Evolutionary conservation across 2,888 invertebrate species (phyloP).

Genomic region (Seira sanloemensis): DNA sequence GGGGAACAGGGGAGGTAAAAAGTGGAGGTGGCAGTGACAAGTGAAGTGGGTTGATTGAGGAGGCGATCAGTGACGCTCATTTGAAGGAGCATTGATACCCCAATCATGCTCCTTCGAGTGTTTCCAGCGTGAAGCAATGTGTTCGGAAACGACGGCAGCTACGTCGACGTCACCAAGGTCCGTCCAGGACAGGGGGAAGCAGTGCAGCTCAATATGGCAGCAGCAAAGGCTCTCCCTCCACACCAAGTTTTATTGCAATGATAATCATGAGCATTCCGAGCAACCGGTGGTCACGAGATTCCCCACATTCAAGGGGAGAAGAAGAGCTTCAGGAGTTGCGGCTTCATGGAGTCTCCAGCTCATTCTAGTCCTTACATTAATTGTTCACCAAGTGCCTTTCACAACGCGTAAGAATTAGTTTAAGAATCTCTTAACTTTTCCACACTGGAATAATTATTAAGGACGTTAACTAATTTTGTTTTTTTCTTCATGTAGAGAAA

Average conservation of each 20-base stretch:
- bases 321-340: conserved; percentile 21
- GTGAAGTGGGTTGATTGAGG: too few species aligned
- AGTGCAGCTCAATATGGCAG: background rate
- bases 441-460: background rate
- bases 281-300: conserved; percentile 48
- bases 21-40: background rate
- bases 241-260: background rate
- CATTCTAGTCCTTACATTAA: conserved; percentile 56
- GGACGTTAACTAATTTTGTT: background rate
- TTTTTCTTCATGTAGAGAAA: conserved; percentile 50
- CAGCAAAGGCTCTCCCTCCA: background rate
- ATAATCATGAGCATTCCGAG: background rate
- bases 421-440: background rate
- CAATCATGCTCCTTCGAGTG: too few species aligned
- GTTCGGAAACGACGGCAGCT: too few species aligned
- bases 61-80: too few species aligned
- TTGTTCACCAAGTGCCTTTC: conserved; percentile 65
- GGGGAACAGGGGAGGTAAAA: too few species aligned
- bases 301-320: conserved; percentile 43
- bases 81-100: too few species aligned
- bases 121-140: too few species aligned
- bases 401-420: conserved; percentile 58
- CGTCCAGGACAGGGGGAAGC: background rate
- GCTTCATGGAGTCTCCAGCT: background rate
- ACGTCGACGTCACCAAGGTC: background rate